A percentile compares a stretch with the other conserved stretches of the same genome.
Evolutionary conservation across 2,888 invertebrate genomes (phyloP).

Genomic region (Hyposoter didymator): DNA sequence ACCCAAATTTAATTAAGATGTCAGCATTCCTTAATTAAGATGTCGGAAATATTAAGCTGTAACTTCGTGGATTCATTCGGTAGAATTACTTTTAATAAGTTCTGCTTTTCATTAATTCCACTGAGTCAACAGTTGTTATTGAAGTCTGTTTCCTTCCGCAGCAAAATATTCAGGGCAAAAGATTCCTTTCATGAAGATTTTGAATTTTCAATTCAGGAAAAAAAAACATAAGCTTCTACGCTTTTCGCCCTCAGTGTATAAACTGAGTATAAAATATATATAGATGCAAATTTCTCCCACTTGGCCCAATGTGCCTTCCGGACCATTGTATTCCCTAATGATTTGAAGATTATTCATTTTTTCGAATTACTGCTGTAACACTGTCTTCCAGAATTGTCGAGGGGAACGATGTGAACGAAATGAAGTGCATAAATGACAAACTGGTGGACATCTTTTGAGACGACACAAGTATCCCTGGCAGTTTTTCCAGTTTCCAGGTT

Average conservation of each 20-base stretch:
- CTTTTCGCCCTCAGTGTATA: not conserved
- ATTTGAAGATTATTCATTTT: not conserved
- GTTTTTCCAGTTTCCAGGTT: no score
- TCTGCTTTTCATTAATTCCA: not conserved
- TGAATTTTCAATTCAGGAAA: not conserved
- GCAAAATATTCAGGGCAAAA: not conserved
- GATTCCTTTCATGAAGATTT: not conserved
- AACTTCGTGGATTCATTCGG: not conserved
- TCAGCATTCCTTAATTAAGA: conserved; percentile 6
- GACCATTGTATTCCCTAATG: not conserved
- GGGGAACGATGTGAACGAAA: not conserved
- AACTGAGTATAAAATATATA: not conserved
- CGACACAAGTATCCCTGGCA: no score
- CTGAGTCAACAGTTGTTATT: not conserved
- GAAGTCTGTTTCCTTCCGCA: not conserved
- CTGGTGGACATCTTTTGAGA: no score
- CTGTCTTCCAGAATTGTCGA: not conserved
- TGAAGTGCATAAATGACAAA: not conserved
- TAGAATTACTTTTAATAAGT: not conserved
- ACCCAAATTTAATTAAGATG: conserved; percentile 3
- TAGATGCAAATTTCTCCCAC: not conserved
- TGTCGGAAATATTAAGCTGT: not conserved
- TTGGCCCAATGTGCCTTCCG: no score
- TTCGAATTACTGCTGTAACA: not conserved
- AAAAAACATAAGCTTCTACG: not conserved